Conservation (phyloP, 2,888 invertebrate genomes). For the Sepioteuthis lessoniana region DNA sequence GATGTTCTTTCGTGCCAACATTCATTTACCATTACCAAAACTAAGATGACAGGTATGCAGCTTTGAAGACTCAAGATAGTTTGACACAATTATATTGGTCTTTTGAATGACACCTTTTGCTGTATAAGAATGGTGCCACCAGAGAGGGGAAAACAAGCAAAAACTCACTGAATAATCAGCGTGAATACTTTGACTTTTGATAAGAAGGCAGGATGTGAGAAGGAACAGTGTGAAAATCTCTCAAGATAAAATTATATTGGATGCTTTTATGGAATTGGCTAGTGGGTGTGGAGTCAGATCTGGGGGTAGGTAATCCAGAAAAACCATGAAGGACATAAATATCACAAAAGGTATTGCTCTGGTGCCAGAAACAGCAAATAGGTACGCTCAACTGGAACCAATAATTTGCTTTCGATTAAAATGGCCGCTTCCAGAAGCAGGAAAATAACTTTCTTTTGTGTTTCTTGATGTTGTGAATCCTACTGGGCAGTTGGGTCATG, state of each 20-base stretch:
- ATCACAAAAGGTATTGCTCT: background rate
- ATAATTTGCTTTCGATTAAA: background rate
- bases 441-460: constrained; percentile 6
- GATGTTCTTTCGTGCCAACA: background rate
- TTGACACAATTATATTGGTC: background rate
- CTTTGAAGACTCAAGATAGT: background rate
- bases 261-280: background rate
- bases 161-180: background rate
- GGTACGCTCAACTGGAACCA: background rate
- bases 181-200: background rate
- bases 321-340: background rate
- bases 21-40: background rate
- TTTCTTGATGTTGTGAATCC: background rate
- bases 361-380: background rate
- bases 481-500: background rate
- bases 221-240: background rate
- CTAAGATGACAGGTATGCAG: background rate
- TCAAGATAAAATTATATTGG: background rate
- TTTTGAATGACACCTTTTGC: background rate
- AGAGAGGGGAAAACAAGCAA: background rate
- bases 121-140: background rate
- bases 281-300: background rate
- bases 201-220: background rate
- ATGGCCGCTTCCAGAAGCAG: background rate
- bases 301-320: background rate